phyloP scores from a whole-genome alignment of 2,888 invertebrate genomes.

The Sepioteuthis lessoniana region DNA sequence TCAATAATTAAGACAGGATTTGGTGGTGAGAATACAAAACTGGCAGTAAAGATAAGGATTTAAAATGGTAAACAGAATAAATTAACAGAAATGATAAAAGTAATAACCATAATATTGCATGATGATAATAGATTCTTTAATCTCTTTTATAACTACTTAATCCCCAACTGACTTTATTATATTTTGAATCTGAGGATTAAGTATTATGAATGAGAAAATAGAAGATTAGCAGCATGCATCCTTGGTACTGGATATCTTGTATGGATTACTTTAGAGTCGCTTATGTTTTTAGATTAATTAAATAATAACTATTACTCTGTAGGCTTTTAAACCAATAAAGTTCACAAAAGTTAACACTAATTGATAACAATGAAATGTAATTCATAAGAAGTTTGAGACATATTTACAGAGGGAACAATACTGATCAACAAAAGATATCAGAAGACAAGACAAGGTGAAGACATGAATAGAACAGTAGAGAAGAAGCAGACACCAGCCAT shows the following conservation, averaged over 20 bases:
- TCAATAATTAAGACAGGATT: too few species aligned
- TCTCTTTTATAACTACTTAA: too few species aligned
- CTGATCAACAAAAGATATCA: not conserved
- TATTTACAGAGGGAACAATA: not conserved
- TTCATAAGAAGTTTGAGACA: not conserved
- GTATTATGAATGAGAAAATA: not conserved
- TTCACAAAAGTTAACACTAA: not conserved
- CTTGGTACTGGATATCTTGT: not conserved
- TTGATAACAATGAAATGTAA: not conserved
- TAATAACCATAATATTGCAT: too few species aligned
- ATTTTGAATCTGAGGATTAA: not conserved
- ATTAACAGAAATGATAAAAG: too few species aligned
- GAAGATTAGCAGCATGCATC: not conserved
- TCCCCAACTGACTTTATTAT: too few species aligned
- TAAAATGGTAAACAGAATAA: too few species aligned
- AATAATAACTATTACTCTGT: not conserved
- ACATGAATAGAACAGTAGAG: not conserved
- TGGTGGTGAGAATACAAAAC: too few species aligned
- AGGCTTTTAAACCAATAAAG: not conserved
- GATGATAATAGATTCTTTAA: too few species aligned
- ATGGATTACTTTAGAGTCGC: not conserved
- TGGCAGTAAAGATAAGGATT: too few species aligned
- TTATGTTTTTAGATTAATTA: not conserved
- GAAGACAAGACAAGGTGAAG: not conserved
- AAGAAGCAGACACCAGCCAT: not conserved